A percentile compares a stretch with the other conserved stretches of the same genome.
Evolutionary conservation across 2,113 vertebrate species (phyloP).

Genomic region (Gracilinanus agilis): DNA sequence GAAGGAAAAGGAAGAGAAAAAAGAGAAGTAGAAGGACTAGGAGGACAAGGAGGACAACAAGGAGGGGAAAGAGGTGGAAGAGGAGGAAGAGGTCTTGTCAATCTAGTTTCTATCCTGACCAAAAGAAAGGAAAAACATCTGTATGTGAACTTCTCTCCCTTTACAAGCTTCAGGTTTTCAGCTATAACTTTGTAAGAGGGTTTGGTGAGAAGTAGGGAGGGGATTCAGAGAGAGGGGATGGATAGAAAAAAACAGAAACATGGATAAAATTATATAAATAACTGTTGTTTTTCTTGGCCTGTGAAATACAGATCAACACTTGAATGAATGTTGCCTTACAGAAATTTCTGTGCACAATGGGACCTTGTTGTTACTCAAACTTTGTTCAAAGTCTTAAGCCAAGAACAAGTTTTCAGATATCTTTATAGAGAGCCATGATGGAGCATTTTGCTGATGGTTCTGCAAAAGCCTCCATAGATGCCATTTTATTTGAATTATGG

Average conservation of each 20-base stretch:
- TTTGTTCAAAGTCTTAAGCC: conserved; percentile 85
- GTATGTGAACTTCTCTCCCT: conserved; percentile 58
- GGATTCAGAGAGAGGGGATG: conserved; percentile 66
- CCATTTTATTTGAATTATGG: conserved; percentile 76
- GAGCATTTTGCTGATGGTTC: conserved; percentile 70
- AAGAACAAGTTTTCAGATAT: conserved; percentile 87
- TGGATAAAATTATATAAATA: conserved; percentile 89
- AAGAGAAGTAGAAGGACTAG: too few species aligned
- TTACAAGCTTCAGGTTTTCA: conserved; percentile 80
- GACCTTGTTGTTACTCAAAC: conserved; percentile 88
- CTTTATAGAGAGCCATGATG: conserved; percentile 75
- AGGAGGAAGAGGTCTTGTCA: background rate
- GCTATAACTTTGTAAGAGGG: conserved; percentile 81
- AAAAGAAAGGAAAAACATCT: conserved; percentile 70
- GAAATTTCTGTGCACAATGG: conserved; percentile 86
- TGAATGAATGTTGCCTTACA: conserved; percentile 89
- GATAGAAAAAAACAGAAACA: conserved; percentile 86
- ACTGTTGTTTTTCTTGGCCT: conserved; percentile 87
- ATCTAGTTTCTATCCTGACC: conserved; percentile 28
- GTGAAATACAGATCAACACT: conserved; percentile 85
- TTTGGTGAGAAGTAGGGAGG: conserved; percentile 17
- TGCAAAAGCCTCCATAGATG: conserved; percentile 70
- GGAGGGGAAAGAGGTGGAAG: too few species aligned
- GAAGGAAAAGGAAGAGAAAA: too few species aligned
- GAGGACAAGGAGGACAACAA: too few species aligned